A percentile compares a stretch with the other conserved stretches of the same genome.
phyloP scores from a whole-genome alignment of 2,888 invertebrate species.

The Rapana venosa region DNA sequence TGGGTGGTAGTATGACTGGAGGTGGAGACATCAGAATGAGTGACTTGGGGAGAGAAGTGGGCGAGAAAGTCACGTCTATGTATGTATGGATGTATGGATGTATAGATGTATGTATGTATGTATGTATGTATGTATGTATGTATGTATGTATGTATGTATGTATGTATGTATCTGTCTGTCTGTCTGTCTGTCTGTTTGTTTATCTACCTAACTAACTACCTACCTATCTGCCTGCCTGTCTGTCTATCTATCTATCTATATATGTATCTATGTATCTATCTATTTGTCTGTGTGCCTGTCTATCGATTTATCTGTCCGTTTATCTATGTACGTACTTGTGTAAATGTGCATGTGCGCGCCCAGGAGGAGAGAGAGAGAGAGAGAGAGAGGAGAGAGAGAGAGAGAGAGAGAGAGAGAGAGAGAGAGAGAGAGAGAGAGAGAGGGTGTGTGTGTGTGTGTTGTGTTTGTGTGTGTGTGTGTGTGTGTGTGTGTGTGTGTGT shows the following conservation, averaged over 20 bases:
- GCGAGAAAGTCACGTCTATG: no score
- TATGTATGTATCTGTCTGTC: background rate
- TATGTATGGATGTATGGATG: no score
- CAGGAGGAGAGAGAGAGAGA: background rate
- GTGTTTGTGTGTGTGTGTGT: background rate
- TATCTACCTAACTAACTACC: background rate
- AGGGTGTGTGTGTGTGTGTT: no score
- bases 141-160: background rate
- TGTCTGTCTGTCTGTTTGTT: no score
- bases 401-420: no score
- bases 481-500: background rate
- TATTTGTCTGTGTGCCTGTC: background rate
- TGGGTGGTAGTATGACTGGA: no score
- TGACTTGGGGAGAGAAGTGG: no score
- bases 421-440: no score
- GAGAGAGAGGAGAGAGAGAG: no score
- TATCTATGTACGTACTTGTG: no score
- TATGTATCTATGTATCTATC: background rate
- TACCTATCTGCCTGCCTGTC: background rate
- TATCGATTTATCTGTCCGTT: background rate
- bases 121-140: conserved; percentile 30
- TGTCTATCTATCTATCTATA: background rate
- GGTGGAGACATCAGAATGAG: no score
- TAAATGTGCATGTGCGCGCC: no score
- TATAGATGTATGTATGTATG: conserved; percentile 26